These are phyloP conservation scores for Drosophila persimilis DNA, from an alignment of 1,140 invertebrate species.

Conservation along the genomic window DNA sequence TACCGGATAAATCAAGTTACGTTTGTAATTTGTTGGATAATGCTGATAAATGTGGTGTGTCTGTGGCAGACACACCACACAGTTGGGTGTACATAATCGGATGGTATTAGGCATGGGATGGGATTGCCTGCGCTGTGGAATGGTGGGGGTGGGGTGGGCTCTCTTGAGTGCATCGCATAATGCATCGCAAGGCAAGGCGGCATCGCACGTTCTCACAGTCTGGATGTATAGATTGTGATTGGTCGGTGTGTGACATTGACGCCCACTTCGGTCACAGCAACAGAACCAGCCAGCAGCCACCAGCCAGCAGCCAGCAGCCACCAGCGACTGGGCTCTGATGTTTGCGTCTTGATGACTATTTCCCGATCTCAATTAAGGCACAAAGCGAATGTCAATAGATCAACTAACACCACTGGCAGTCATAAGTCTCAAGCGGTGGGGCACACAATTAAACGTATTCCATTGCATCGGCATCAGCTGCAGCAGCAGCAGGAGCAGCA, in stretches of 20 bases:
- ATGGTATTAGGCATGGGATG: neutral
- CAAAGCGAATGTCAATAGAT: slow-evolving; percentile 73
- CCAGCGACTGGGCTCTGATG: neutral
- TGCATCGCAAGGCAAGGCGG: slow-evolving; percentile 19
- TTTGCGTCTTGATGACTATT: slow-evolving; percentile 37
- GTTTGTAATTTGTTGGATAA: slow-evolving; percentile 82
- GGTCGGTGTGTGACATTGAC: slow-evolving; percentile 34
- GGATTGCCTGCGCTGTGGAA: neutral
- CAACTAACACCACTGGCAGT: slow-evolving; percentile 43
- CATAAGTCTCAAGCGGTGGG: slow-evolving; percentile 5
- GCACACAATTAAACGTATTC: slow-evolving; percentile 61
- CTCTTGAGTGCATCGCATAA: slow-evolving; percentile 37
- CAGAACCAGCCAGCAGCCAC: too few species aligned
- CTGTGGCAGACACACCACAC: slow-evolving; percentile 43
- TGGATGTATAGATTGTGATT: too few species aligned
- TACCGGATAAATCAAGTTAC: slow-evolving; percentile 83
- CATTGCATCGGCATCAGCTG: slow-evolving; percentile 26
- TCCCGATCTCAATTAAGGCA: slow-evolving; percentile 60
- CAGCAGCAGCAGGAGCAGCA: neutral
- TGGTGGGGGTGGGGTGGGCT: neutral
- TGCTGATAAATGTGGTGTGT: slow-evolving; percentile 78
- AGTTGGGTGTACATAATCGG: slow-evolving; percentile 56
- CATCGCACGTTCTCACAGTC: neutral
- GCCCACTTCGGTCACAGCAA: slow-evolving; percentile 3
- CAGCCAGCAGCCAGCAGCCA: too few species aligned